Percentiles rank a stretch among this genome's conserved stretches.
Conservation (phyloP, 92 coral and sea anemone species). For the Scolanthus callimorphus region DNA sequence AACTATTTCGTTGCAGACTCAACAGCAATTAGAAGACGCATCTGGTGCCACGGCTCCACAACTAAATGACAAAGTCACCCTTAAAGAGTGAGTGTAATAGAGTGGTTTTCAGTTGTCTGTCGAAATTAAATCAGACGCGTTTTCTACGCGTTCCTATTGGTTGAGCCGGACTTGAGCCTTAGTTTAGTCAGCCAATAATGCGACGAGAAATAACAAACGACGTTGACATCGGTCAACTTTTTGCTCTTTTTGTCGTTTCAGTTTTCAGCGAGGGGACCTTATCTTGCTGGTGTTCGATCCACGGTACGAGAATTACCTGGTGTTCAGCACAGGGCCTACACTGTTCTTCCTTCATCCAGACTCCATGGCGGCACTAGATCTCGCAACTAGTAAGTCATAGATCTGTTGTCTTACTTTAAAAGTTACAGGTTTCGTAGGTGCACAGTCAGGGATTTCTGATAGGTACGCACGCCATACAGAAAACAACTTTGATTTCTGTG, state of each 20-base stretch:
- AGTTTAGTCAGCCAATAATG: background rate
- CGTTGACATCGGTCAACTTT: background rate
- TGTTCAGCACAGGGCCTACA: conserved; percentile 56
- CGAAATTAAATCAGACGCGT: too few species aligned
- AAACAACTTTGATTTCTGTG: too few species aligned
- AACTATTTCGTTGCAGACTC: background rate
- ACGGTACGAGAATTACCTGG: conserved; percentile 77
- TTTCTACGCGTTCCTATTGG: too few species aligned
- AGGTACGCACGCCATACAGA: too few species aligned
- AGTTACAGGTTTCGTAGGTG: too few species aligned
- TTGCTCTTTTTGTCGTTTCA: too few species aligned
- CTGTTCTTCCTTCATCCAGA: conserved; percentile 92
- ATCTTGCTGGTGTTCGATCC: conserved; percentile 80
- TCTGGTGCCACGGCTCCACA: conserved; percentile 19
- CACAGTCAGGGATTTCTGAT: too few species aligned
- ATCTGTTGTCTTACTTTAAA: too few species aligned
- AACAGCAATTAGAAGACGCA: conserved; percentile 2
- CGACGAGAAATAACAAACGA: background rate
- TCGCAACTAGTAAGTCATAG: conserved; percentile 89
- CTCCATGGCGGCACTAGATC: conserved; percentile 70
- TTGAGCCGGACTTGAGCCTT: too few species aligned
- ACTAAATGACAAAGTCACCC: conserved; percentile 59
- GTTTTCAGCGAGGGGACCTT: conserved; percentile 84
- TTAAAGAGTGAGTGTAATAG: too few species aligned
- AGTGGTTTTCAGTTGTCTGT: too few species aligned